Conservation (phyloP, 53 echinoderm and acorn worm species). For the Patiria pectinifera region DNA sequence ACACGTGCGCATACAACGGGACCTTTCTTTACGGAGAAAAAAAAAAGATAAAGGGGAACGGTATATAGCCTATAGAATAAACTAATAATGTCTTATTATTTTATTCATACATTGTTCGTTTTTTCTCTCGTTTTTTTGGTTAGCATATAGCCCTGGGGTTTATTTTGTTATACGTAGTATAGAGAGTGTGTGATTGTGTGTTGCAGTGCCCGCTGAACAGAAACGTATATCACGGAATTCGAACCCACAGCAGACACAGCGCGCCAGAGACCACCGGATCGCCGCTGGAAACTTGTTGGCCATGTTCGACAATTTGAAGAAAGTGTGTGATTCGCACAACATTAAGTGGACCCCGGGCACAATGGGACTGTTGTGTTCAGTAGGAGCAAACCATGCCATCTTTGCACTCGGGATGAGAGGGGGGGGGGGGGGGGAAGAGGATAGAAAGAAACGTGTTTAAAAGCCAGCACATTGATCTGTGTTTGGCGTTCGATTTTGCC, state of each 20-base stretch:
- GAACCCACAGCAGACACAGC: background rate
- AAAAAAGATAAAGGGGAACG: background rate
- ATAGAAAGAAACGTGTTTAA: slow-evolving; percentile 41
- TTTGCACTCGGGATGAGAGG: slow-evolving; percentile 22
- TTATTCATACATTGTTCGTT: slow-evolving; percentile 55
- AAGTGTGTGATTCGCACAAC: slow-evolving; percentile 44
- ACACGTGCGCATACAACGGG: slow-evolving; percentile 52
- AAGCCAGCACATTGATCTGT: slow-evolving; percentile 51
- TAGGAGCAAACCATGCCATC: background rate
- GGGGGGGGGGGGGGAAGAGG: background rate
- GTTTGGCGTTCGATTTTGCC: slow-evolving; percentile 52
- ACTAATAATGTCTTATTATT: slow-evolving; percentile 56
- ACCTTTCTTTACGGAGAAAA: background rate
- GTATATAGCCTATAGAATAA: slow-evolving; percentile 1
- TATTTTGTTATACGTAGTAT: background rate
- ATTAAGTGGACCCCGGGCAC: slow-evolving; percentile 32
- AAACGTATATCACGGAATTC: background rate
- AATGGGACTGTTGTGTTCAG: too few relatives aligned
- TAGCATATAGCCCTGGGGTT: slow-evolving; percentile 12
- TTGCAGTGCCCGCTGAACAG: background rate
- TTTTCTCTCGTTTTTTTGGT: background rate
- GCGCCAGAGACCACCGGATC: too few relatives aligned
- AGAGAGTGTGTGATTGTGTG: background rate
- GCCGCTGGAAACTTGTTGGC: slow-evolving; percentile 59
- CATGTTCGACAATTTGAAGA: slow-evolving; percentile 24